Percentiles rank a stretch among this genome's conserved stretches.
Evolutionary conservation across 2,888 invertebrate genomes (phyloP).

Genomic region (Cryptocephalus moraei): DNA sequence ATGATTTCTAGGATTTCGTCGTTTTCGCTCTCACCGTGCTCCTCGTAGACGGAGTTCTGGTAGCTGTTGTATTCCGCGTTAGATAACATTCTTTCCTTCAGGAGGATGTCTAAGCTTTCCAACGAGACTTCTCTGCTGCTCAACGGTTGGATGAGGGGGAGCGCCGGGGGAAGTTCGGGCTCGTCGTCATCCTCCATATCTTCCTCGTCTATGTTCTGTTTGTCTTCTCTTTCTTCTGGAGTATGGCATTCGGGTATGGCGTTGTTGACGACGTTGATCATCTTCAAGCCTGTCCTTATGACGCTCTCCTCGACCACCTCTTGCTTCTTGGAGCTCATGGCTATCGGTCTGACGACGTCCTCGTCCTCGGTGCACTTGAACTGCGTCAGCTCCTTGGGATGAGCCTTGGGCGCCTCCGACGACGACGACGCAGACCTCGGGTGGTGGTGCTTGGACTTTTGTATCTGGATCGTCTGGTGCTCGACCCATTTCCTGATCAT

Average conservation of each 20-base stretch:
- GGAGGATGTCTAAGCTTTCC: slow-evolving; percentile 68
- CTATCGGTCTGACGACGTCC: slow-evolving; percentile 35
- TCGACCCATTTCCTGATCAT: slow-evolving; percentile 93
- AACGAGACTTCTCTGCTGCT: slow-evolving; percentile 75
- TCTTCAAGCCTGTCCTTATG: slow-evolving; percentile 51
- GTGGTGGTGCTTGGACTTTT: slow-evolving; percentile 44
- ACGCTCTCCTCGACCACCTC: slow-evolving; percentile 49
- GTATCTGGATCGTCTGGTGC: slow-evolving; percentile 77
- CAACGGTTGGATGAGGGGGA: slow-evolving; percentile 67
- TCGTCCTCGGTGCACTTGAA: slow-evolving; percentile 49
- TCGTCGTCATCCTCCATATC: slow-evolving; percentile 68
- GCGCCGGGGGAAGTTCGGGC: slow-evolving; percentile 67
- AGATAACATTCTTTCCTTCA: slow-evolving; percentile 56
- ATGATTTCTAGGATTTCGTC: slow-evolving; percentile 71
- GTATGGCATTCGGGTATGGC: slow-evolving; percentile 32
- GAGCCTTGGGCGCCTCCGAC: slow-evolving; percentile 10
- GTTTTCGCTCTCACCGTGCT: slow-evolving; percentile 46
- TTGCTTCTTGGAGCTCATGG: slow-evolving; percentile 41
- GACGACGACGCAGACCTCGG: slow-evolving; percentile 6
- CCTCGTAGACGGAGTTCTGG: slow-evolving; percentile 40
- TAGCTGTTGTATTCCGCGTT: slow-evolving; percentile 33
- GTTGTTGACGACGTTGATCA: slow-evolving; percentile 18
- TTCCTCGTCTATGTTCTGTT: slow-evolving; percentile 30
- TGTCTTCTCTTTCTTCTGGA: slow-evolving; percentile 22
- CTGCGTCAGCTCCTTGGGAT: slow-evolving; percentile 50